These are phyloP conservation scores for Drosophila leontia DNA, from an alignment of 1,140 invertebrate genomes.

Conservation along the genomic window DNA sequence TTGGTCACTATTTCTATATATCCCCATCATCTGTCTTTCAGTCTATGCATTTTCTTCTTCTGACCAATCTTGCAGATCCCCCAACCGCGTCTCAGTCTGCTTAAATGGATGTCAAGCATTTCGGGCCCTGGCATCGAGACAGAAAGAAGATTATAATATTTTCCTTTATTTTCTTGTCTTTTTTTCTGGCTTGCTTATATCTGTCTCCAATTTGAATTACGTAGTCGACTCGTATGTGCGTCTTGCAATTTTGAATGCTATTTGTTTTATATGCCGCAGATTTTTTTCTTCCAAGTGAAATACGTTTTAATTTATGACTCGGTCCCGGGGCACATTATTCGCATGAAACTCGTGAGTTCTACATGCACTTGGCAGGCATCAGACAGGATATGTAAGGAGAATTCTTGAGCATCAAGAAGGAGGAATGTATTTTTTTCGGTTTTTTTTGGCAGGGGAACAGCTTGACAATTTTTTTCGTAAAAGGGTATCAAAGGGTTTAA, in stretches of 20 bases:
- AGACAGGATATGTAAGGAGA: constrained; percentile 41
- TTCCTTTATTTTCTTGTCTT: constrained; percentile 11
- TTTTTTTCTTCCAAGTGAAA: constrained; percentile 83
- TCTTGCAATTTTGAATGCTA: constrained; percentile 78
- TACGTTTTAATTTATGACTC: constrained; percentile 78
- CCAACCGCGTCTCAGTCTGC: constrained; percentile 41
- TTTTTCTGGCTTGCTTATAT: constrained; percentile 51
- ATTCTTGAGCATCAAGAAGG: constrained; percentile 8
- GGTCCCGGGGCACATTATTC: constrained; percentile 65
- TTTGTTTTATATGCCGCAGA: constrained; percentile 75
- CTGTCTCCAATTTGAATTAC: constrained; percentile 79
- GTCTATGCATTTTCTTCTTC: not conserved
- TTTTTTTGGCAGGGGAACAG: constrained; percentile 8
- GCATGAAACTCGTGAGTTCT: constrained; percentile 62
- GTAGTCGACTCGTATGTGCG: constrained; percentile 55
- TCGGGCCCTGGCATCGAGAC: constrained; percentile 46
- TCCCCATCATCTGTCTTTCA: not conserved
- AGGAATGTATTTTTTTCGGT: not conserved
- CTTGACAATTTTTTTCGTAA: not conserved
- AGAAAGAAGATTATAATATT: constrained; percentile 39
- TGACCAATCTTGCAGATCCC: constrained; percentile 43
- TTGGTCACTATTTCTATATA: not conserved
- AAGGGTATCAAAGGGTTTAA: not conserved
- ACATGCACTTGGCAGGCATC: constrained; percentile 76
- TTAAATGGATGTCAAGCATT: constrained; percentile 68